Evolutionary conservation across 2,113 vertebrate species (phyloP).

Genomic region (Hemiscyllium ocellatum): DNA sequence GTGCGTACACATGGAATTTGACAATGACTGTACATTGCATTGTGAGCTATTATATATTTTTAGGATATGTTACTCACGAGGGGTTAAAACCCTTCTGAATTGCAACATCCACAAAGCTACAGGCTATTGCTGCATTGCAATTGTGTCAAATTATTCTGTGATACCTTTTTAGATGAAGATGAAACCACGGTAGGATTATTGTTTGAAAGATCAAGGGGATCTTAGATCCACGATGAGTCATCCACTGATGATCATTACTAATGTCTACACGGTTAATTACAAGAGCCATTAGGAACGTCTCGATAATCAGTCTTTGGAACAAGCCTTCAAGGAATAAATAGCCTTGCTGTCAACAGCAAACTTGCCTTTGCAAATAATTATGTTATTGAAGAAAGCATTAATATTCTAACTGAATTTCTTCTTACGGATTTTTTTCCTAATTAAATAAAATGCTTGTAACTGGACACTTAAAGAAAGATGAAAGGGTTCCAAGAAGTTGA

Average conservation of each 20-base stretch:
- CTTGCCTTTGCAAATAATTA: neutral
- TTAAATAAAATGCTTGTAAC: neutral
- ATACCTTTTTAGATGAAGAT: neutral
- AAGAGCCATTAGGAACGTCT: neutral
- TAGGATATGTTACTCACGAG: no score
- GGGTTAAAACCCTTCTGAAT: neutral
- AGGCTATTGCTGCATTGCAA: neutral
- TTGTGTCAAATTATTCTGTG: neutral
- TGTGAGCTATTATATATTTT: neutral
- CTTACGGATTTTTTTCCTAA: neutral
- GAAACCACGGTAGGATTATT: neutral
- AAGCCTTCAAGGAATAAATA: neutral
- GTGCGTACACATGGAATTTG: neutral
- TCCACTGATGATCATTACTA: neutral
- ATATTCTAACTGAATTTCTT: neutral
- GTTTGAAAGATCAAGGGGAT: neutral
- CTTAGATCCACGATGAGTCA: neutral
- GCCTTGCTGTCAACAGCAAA: neutral
- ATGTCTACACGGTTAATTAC: neutral
- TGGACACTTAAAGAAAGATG: neutral
- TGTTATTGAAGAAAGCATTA: neutral
- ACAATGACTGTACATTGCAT: neutral
- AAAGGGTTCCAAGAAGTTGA: neutral
- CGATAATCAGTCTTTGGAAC: neutral
- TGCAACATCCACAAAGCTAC: neutral